phyloP scores from a whole-genome alignment of 2,113 vertebrate genomes.

The Crocuta crocuta region DNA sequence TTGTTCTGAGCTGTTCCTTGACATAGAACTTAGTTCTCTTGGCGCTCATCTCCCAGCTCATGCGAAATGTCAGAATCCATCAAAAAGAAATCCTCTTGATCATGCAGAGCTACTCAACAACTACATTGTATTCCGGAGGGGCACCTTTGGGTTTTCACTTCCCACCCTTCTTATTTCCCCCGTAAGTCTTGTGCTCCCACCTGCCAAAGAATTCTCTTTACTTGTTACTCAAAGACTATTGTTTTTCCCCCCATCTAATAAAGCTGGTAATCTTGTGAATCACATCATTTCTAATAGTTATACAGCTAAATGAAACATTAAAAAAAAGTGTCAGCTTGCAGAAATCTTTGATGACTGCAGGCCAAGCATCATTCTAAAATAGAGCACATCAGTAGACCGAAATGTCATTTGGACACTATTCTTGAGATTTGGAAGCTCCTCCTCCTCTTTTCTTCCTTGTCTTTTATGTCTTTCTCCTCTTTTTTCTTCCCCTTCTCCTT shows the following conservation, averaged over 20 bases:
- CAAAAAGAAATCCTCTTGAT: neutral
- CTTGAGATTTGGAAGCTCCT: neutral
- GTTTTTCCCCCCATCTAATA: neutral
- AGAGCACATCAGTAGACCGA: neutral
- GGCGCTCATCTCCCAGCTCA: neutral
- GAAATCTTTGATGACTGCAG: neutral
- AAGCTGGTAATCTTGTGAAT: conserved; percentile 13
- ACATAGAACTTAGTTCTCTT: neutral
- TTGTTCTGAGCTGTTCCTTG: neutral
- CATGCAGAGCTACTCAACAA: neutral
- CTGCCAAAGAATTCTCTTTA: neutral
- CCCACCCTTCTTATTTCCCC: neutral
- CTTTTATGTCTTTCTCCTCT: fast-evolving
- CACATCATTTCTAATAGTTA: neutral
- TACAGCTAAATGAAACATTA: neutral
- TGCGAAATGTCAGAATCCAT: neutral
- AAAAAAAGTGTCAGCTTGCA: neutral
- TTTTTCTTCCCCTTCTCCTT: neutral
- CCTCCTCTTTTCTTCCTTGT: too few relatives aligned
- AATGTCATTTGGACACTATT: neutral
- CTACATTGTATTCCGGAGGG: neutral
- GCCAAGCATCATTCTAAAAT: neutral
- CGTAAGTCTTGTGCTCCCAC: fast-evolving
- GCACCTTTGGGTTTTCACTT: neutral
- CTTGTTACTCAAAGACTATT: neutral